Base-by-base conservation (phyloP, 2,797 vertebrate species). In the Podarcis lilfordi region DNA sequence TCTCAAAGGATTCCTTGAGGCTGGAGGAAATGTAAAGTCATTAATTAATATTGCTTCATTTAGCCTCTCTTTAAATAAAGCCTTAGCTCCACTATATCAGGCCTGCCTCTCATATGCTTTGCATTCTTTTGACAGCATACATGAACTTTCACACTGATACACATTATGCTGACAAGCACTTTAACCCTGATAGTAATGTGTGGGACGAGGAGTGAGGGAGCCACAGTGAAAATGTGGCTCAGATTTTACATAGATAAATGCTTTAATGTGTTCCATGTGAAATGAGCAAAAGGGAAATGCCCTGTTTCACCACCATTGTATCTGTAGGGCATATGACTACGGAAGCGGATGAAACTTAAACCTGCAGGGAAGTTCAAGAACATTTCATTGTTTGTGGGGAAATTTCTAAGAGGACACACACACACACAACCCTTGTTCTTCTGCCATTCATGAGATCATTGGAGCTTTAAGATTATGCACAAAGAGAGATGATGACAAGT, bases 391-490 rank as follows among this genome's bases (percentile, higher is more conserved):
- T 86, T 68, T 87, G 0, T 91, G 8, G 45, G 81, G 92, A 92
- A 35, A n/a, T 8, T 85, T 55, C 27, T 87, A 93, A 55, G n/a
- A 76, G 86, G 82, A 75, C 2, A 43, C 8, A 27, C 43, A 27
- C 43, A 27, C 43, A 9, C 0, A 91, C 4, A 29, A 19, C 21
- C 3, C 89, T 84, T 91, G n/a, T 61, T 92, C 82, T 91, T 80
- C 50, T 81, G 74, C 27, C 25, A 84, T 91, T 93, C 29, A 84
- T 59, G 81, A 55, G 7, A 82, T 40, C 19, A 19, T 82, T 50
- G 25, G 1, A 84, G 3, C 45, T 93, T 91, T 92, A 72, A 92
- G 91, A 90, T 92, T 88, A 61, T 88, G 74, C 76, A 78, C 78
- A 80, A 1, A 90, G 84, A 89, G 68, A 80, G 79, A 86, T 85